Conservation (phyloP, 1,140 invertebrate species). For the Papilio xuthus region DNA sequence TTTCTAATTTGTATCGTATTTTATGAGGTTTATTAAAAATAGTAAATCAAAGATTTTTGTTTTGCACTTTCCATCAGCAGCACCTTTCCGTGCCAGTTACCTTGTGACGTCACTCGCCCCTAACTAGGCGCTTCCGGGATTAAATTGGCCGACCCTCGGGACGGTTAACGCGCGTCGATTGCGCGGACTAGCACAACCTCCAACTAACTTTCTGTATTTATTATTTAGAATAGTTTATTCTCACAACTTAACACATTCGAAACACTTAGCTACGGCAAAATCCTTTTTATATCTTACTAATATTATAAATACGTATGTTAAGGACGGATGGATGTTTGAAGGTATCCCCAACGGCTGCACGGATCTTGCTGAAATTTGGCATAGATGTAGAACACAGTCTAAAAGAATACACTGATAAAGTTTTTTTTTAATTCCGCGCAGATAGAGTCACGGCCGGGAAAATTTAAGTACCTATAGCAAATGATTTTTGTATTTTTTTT, state of each 20-base stretch:
- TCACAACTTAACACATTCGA: background rate
- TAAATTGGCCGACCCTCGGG: slow-evolving; percentile 56
- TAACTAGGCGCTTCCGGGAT: slow-evolving; percentile 65
- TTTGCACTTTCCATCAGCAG: slow-evolving; percentile 39
- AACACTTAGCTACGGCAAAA: background rate
- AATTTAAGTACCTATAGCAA: no score
- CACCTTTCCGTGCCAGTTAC: slow-evolving; percentile 49
- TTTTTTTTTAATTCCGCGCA: no score
- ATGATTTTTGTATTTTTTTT: no score
- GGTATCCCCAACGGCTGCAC: no score
- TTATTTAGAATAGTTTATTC: slow-evolving; percentile 12
- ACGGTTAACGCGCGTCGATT: slow-evolving; percentile 44
- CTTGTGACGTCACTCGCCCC: slow-evolving; percentile 60
- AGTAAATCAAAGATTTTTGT: background rate
- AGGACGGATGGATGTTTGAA: no score
- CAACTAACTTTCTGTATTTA: background rate
- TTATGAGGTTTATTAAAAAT: background rate
- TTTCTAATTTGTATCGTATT: no score
- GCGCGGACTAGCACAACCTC: background rate
- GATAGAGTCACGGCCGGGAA: no score
- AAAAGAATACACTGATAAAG: no score
- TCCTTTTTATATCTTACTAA: no score
- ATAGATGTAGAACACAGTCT: no score
- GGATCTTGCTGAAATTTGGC: no score
- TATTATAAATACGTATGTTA: no score